Evolutionary conservation across 1,140 invertebrate species (phyloP), one percentile per base, ranked within the genome.

Genomic region (Tetranychus urticae): DNA sequence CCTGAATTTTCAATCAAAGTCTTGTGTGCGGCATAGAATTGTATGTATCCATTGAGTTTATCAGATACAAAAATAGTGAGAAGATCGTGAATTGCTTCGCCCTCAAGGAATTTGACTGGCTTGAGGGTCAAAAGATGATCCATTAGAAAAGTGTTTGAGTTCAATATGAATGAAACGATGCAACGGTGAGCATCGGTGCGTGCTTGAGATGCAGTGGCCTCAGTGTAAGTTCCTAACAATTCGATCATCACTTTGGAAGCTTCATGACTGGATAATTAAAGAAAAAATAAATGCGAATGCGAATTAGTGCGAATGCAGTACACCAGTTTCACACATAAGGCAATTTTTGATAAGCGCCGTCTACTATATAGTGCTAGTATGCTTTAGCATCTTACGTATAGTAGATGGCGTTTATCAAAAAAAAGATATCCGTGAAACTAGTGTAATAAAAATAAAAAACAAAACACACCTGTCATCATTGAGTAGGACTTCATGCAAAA

Each of bases 171-270:
- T 23, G 90, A 85, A 23, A 91, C 82, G 71, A 97, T 97, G 73
- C 92, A 97, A 68, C 71, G 83, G 68, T 93, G 89, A 7, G 91
- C 91, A 78, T 97, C 91, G 75, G 96, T 88, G 67, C 89, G 79
- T 0, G 91, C 91, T 67, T 92, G 88, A 46, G 88, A 90, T 2
- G 92, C 91, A 77, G 93, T 96, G 69, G 96, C 90, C 62, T 88
- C 83, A 56, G 90, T 96, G 70, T 96, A 97, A 1, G 91, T 96
- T 13, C 88, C 85, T 42, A 97, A 72, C 4, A 97, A 75, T 72
- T 96, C 90, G 63, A 96, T 85, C 90, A 97, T 96, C 1, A 96
- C 88, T 73, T 90, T 89, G 35, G 88, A 83, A 36, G 89, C 88
- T 68, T 86, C 76, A 71, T 93, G 88, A 74, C n/a, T n/a, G n/a